A percentile compares a stretch with the other conserved stretches of the same genome.
Conservation (phyloP, 2,888 invertebrate species). For the Drosophila algonquin region DNA sequence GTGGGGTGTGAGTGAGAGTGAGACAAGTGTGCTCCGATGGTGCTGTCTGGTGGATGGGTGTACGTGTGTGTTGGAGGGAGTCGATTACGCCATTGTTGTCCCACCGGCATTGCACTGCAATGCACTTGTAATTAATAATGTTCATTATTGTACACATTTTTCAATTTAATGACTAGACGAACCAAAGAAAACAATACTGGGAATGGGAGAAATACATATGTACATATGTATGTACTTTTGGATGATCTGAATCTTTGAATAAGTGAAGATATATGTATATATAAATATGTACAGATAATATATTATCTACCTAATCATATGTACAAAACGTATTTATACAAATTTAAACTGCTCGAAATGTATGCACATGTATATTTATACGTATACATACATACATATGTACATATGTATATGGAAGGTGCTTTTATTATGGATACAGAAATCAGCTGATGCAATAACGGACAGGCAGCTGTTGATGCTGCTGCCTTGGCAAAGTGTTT, state of each 20-base stretch:
- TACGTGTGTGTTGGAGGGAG: constrained; percentile 23
- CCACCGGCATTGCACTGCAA: constrained; percentile 21
- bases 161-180: constrained; percentile 40
- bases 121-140: constrained; percentile 59
- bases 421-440: constrained; percentile 53
- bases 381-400: constrained; percentile 4
- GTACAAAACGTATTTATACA: constrained; percentile 17
- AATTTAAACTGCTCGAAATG: constrained; percentile 1
- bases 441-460: constrained; percentile 71
- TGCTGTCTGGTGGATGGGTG: constrained; percentile 1
- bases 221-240: too few species aligned
- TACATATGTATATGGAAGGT: constrained; percentile 16
- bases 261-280: not conserved
- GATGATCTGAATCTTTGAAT: constrained; percentile 2
- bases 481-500: constrained; percentile 34
- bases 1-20: constrained; percentile 2
- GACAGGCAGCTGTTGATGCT: constrained; percentile 63
- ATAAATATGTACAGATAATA: not conserved
- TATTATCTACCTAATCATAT: constrained; percentile 15
- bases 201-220: too few species aligned
- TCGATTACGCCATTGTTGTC: constrained; percentile 35
- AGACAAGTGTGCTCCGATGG: constrained; percentile 4
- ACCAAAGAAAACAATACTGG: not conserved
- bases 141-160: not conserved
- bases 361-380: constrained; percentile 4